Percentiles rank a stretch among this genome's conserved stretches.
Evolutionary conservation across 2,888 invertebrate genomes (phyloP).

Genomic region (Plebejus anna): DNA sequence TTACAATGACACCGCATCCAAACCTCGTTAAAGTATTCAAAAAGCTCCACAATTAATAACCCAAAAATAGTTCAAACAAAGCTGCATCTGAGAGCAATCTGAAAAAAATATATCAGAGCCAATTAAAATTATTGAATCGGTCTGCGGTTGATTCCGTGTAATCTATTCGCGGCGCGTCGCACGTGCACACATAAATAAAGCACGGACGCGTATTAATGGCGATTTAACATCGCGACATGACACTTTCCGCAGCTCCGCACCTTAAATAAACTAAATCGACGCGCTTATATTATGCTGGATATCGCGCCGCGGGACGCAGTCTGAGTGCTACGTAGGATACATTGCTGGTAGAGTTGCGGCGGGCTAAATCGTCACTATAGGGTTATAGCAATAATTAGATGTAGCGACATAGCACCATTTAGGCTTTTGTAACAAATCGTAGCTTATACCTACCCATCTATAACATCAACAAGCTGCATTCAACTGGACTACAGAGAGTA

Average conservation of each 20-base stretch:
- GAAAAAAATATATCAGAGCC: conserved; percentile 29
- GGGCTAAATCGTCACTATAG: not conserved
- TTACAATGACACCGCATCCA: not conserved
- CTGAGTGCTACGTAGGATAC: not conserved
- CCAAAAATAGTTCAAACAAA: conserved; percentile 25
- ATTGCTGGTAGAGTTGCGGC: not conserved
- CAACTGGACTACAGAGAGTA: no score
- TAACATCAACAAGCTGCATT: no score
- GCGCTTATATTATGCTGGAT: not conserved
- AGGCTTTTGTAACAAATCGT: no score
- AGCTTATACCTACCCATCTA: no score
- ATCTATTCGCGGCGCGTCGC: conserved; percentile 47
- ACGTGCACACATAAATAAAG: conserved; percentile 62
- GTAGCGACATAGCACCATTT: no score
- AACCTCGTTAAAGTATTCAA: not conserved
- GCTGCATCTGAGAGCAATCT: not conserved
- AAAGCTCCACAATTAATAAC: conserved; percentile 4
- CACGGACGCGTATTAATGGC: conserved; percentile 64
- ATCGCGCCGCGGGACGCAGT: not conserved
- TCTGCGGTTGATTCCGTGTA: conserved; percentile 38
- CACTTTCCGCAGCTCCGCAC: conserved; percentile 36
- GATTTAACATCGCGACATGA: conserved; percentile 64
- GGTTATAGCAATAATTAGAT: no score
- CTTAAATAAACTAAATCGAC: conserved; percentile 26
- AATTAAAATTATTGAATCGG: conserved; percentile 32